Evolutionary conservation across 2,888 invertebrate species (phyloP).

Genomic region (Platycnemis pennipes): DNA sequence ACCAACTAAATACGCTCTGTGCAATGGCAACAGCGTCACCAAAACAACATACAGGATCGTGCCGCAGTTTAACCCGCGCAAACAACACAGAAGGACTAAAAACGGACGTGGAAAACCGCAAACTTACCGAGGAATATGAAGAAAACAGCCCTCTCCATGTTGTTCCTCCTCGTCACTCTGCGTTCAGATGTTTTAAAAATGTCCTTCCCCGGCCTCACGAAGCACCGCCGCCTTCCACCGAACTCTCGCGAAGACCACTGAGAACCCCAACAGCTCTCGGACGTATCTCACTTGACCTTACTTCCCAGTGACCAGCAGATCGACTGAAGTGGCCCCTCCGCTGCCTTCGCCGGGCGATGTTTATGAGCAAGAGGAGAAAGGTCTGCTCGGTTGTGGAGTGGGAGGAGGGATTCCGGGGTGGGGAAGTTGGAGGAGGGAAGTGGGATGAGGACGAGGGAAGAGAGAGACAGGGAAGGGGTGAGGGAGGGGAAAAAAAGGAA

Average conservation of each 20-base stretch:
- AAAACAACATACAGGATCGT: not conserved
- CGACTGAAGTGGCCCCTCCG: not conserved
- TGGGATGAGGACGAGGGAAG: too few relatives aligned
- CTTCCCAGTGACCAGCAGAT: not conserved
- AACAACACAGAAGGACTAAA: not conserved
- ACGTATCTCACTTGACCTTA: not conserved
- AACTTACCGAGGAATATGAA: not conserved
- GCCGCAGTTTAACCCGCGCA: not conserved
- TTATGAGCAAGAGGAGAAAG: slow-evolving; percentile 1
- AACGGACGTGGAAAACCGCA: not conserved
- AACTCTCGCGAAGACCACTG: not conserved
- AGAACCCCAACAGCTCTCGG: not conserved
- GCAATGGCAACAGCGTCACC: not conserved
- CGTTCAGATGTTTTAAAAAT: not conserved
- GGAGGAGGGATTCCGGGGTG: not conserved
- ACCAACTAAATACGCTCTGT: not conserved
- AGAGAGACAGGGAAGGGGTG: not conserved
- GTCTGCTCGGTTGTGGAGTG: not conserved
- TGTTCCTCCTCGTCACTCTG: not conserved
- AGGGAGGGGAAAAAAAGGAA: not conserved
- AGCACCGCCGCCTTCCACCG: not conserved
- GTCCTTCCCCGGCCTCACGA: not conserved
- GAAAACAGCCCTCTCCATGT: not conserved
- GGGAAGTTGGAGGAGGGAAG: not conserved
- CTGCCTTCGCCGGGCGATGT: not conserved